phyloP scores from a whole-genome alignment of 2,113 vertebrate species.

The Lophochroa leadbeateri region DNA sequence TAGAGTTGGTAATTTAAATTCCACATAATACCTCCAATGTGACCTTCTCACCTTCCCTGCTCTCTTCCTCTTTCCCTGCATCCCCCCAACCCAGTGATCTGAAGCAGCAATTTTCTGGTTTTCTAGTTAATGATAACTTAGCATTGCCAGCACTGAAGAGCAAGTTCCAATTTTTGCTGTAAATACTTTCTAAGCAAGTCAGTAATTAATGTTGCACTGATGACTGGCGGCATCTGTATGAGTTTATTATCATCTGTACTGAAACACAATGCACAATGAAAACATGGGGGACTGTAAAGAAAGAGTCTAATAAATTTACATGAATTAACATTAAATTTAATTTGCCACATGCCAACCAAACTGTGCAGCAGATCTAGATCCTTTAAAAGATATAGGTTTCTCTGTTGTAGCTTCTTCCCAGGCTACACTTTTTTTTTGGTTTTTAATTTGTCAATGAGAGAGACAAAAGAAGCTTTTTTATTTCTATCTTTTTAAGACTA shows the following conservation, averaged over 20 bases:
- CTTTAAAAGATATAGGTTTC: conserved; percentile 5
- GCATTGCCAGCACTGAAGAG: neutral
- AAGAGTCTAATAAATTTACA: conserved; percentile 50
- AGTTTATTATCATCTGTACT: conserved; percentile 38
- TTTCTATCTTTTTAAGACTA: neutral
- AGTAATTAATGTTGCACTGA: conserved; percentile 50
- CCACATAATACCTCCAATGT: neutral
- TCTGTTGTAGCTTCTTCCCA: neutral
- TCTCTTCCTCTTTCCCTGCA: neutral
- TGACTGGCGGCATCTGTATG: conserved; percentile 42
- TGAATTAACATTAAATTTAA: conserved; percentile 63
- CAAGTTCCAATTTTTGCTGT: neutral
- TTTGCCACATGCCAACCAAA: conserved; percentile 65
- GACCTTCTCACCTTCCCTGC: neutral
- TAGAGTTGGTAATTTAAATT: conserved; percentile 26
- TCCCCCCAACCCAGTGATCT: neutral
- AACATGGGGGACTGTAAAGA: conserved; percentile 17
- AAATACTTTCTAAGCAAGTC: conserved; percentile 2
- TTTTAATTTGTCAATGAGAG: neutral
- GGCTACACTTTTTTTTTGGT: neutral
- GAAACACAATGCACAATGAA: conserved; percentile 31
- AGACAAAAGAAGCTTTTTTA: neutral
- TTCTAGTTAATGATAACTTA: neutral
- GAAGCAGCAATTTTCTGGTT: neutral
- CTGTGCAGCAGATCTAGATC: conserved; percentile 23